A percentile compares a stretch with the other conserved stretches of the same genome.
Conservation (phyloP, 2,797 vertebrate species). For the Hyperoplus immaculatus region DNA sequence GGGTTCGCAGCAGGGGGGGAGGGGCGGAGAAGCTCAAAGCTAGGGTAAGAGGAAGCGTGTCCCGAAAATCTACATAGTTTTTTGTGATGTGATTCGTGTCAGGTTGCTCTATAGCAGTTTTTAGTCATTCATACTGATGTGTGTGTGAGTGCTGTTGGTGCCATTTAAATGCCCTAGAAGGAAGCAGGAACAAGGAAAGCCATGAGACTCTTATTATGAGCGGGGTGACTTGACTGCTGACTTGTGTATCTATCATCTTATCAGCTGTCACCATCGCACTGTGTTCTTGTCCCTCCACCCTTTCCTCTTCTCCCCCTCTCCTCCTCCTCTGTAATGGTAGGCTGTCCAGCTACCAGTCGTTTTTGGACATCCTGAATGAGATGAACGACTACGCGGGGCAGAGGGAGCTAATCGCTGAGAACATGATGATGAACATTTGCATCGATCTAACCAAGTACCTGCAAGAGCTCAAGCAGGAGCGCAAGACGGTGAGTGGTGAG, state of each 20-base stretch:
- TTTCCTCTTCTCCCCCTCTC: constrained; percentile 43
- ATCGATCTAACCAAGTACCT: constrained; percentile 91
- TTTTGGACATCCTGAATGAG: constrained; percentile 91
- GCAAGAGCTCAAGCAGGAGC: constrained; percentile 92
- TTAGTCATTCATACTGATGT: background rate
- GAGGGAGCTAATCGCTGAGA: constrained; percentile 92
- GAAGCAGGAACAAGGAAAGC: constrained; percentile 71
- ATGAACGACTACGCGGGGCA: constrained; percentile 93
- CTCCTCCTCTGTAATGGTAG: constrained; percentile 67
- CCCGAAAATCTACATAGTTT: too few relatives aligned
- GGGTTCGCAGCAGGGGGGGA: too few relatives aligned
- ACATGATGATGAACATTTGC: constrained; percentile 90
- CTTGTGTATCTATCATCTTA: constrained; percentile 51
- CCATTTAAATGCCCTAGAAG: constrained; percentile 61
- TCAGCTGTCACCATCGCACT: constrained; percentile 50
- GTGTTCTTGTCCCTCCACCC: constrained; percentile 54
- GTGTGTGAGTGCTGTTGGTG: background rate
- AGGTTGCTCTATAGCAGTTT: too few relatives aligned
- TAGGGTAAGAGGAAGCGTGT: too few relatives aligned
- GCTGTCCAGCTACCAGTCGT: constrained; percentile 91
- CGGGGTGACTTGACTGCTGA: constrained; percentile 2
- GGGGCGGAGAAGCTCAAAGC: too few relatives aligned
- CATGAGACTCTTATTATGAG: constrained; percentile 47
- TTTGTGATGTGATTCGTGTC: too few relatives aligned
- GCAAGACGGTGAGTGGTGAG: constrained; percentile 87